Percentiles rank a stretch among this genome's conserved stretches.
These are phyloP conservation scores for Pemphredon lugubris DNA, from an alignment of 2,888 invertebrate genomes.

Conservation along the genomic window DNA sequence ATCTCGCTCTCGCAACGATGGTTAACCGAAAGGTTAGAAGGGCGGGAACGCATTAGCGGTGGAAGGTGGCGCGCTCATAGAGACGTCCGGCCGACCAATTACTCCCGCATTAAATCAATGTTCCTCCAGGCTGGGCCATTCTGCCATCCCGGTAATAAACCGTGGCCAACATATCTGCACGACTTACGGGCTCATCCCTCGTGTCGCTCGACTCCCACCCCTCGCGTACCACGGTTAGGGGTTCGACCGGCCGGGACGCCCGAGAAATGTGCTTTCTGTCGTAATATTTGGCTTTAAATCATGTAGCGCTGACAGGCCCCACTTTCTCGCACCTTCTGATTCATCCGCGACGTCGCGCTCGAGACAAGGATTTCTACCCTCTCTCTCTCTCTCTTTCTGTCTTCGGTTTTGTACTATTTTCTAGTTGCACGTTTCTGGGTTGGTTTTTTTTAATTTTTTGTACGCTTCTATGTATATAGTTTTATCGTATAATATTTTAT, in stretches of 20 bases:
- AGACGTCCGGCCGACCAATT: conserved; percentile 80
- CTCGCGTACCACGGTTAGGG: conserved; percentile 18
- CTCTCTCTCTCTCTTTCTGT: not conserved
- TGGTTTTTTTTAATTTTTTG: not conserved
- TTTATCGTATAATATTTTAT: too few relatives aligned
- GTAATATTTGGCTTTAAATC: conserved; percentile 82
- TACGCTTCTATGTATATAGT: too few relatives aligned
- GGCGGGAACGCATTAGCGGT: conserved; percentile 69
- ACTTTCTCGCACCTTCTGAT: conserved; percentile 64
- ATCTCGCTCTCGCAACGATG: conserved; percentile 58
- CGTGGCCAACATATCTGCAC: conserved; percentile 76
- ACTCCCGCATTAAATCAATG: conserved; percentile 81
- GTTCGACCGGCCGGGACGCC: conserved; percentile 57
- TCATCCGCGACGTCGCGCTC: conserved; percentile 52
- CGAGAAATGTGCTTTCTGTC: conserved; percentile 78
- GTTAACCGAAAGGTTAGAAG: conserved; percentile 65
- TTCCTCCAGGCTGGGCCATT: conserved; percentile 72
- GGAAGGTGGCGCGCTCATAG: conserved; percentile 74
- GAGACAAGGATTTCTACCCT: not conserved
- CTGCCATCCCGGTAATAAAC: conserved; percentile 78
- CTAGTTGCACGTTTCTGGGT: not conserved
- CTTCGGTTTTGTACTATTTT: not conserved
- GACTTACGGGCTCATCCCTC: conserved; percentile 66
- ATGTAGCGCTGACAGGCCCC: conserved; percentile 78
- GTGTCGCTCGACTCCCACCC: conserved; percentile 50